phyloP scores from a whole-genome alignment of 2,888 invertebrate genomes.

The Cephus spinipes region DNA sequence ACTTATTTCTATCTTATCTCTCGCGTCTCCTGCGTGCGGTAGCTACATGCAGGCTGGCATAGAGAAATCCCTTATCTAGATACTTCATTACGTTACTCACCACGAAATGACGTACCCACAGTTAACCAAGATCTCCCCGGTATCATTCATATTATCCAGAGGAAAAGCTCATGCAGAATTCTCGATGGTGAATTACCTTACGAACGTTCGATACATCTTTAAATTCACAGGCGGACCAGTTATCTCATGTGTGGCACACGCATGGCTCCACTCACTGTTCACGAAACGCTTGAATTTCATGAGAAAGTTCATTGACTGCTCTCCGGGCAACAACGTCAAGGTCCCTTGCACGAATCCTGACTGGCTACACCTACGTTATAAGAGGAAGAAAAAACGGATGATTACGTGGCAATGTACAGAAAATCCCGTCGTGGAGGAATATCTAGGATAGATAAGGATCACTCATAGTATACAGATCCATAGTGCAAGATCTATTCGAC shows the following conservation, averaged over 20 bases:
- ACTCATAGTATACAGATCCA: background rate
- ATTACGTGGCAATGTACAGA: background rate
- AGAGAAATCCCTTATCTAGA: background rate
- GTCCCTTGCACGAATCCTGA: background rate
- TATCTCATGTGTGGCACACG: background rate
- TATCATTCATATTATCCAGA: background rate
- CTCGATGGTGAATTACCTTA: background rate
- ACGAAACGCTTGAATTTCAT: conserved; percentile 1
- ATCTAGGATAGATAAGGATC: background rate
- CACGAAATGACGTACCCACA: too few species aligned
- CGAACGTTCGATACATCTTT: background rate
- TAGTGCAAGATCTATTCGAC: background rate
- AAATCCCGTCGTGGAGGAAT: background rate
- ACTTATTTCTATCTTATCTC: background rate
- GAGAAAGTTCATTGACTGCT: conserved; percentile 8
- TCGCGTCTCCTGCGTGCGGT: background rate
- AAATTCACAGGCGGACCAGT: background rate
- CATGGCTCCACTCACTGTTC: background rate
- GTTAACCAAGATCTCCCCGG: background rate
- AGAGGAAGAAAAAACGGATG: background rate
- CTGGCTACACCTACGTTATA: background rate
- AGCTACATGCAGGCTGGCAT: background rate
- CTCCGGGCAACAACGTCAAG: background rate
- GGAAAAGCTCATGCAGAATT: background rate
- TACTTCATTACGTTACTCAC: background rate